Percentiles rank a stretch among this genome's conserved stretches.
Conservation (phyloP, 2,888 invertebrate species). For the Latheticus oryzae region DNA sequence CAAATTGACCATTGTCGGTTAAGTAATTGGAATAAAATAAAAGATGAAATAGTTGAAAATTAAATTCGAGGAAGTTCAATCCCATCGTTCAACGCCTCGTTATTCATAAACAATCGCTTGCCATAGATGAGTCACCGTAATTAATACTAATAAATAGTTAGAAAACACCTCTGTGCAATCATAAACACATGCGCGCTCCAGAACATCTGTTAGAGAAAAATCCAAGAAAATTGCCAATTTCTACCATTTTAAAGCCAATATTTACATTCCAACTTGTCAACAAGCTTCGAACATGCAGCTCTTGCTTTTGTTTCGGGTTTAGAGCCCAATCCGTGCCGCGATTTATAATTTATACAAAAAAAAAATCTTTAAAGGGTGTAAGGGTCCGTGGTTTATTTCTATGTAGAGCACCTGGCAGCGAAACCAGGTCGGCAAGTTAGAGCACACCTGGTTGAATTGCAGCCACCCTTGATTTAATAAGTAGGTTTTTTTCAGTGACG, state of each 20-base stretch:
- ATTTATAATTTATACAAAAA: constrained; percentile 55
- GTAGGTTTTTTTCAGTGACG: constrained; percentile 51
- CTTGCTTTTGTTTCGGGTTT: neutral
- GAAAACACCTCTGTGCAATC: constrained; percentile 40
- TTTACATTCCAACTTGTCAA: too few species aligned
- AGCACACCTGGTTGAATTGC: constrained; percentile 59
- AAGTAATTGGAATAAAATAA: constrained; percentile 5
- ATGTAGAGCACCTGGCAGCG: constrained; percentile 63
- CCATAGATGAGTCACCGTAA: constrained; percentile 41
- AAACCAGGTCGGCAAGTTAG: constrained; percentile 63
- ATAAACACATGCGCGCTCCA: constrained; percentile 38
- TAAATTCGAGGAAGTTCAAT: constrained; percentile 53
- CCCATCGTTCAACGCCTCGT: constrained; percentile 48
- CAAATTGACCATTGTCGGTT: constrained; percentile 17
- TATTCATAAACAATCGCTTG: constrained; percentile 48
- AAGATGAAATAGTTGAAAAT: constrained; percentile 40
- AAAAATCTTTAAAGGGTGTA: constrained; percentile 49
- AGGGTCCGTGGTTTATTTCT: constrained; percentile 59
- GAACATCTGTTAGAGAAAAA: too few species aligned
- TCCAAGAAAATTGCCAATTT: too few species aligned
- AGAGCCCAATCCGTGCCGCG: constrained; percentile 9
- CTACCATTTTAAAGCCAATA: too few species aligned
- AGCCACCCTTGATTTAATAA: constrained; percentile 57
- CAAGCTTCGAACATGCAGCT: too few species aligned
- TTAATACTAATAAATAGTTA: constrained; percentile 42